These are phyloP conservation scores for Lacerta agilis DNA, from an alignment of 2,797 vertebrate genomes.

Conservation along the genomic window DNA sequence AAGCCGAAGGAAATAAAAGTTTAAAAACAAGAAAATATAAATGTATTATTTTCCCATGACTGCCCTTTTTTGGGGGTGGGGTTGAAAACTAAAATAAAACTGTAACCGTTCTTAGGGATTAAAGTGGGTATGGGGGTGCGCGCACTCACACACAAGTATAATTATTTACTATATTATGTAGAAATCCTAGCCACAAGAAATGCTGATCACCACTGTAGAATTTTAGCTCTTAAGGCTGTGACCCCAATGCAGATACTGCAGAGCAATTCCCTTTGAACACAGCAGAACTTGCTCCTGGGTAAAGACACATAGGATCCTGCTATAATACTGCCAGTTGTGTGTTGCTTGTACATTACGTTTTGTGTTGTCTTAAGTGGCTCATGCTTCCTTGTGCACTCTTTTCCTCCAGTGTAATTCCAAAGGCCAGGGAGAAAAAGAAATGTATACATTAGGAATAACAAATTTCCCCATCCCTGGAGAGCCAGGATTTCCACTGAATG, in stretches of 20 bases:
- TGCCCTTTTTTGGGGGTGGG: neutral
- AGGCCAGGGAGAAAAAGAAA: conserved; percentile 95
- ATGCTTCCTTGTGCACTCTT: conserved; percentile 41
- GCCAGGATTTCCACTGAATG: conserved; percentile 96
- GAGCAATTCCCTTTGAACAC: neutral
- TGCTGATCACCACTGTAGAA: too few species aligned
- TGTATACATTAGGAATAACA: conserved; percentile 96
- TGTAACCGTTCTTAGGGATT: too few species aligned
- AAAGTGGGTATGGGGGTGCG: too few species aligned
- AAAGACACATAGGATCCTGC: neutral
- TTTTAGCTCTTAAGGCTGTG: too few species aligned
- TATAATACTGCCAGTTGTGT: neutral
- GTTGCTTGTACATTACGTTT: neutral
- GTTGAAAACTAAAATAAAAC: too few species aligned
- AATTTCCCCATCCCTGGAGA: conserved; percentile 97
- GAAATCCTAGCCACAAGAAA: too few species aligned
- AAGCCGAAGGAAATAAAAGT: neutral
- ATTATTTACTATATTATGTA: too few species aligned
- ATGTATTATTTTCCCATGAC: neutral
- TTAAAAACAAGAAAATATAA: neutral
- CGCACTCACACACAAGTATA: too few species aligned
- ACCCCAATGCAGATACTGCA: too few species aligned
- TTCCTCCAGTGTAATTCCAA: conserved; percentile 91
- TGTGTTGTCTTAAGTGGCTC: neutral
- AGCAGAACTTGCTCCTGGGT: neutral